Base-by-base conservation (phyloP, 2,888 invertebrate species). In the Ptychoptera albimana region DNA sequence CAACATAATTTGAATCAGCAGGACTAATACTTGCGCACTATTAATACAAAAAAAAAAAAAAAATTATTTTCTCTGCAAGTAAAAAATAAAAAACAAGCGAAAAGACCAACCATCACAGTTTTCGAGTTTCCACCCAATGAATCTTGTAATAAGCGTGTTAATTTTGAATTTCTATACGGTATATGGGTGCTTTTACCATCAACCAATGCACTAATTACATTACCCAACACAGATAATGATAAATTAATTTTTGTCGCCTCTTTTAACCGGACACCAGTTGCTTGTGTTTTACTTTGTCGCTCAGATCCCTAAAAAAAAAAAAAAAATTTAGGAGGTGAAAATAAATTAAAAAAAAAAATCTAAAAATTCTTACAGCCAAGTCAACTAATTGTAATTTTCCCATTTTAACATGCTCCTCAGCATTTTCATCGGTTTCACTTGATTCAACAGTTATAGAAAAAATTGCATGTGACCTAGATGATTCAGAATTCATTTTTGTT, bases 161-260 rank as follows among this genome's bases (percentile, higher is more conserved):
- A 69, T 66, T 98, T 98, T 1, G 94, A 94, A 70, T 98, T 97
- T 54, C 98, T 74, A 66, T 98, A 99, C 0, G 98, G 98, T 54
- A 99, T 89, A 64, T 98, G 96, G 0, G 86, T 87, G 54, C 87
- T 87, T 68, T 94, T 96, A 38, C 94, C 93, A 68, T 98, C 97
- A 2, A 96, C 96, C 50, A 98, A 70, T 2, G 98, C 94, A 5
- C 96, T 94, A 53, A 99, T 98, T 2, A 98, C 98, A 67, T 97
- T 97, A 23, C 97, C 97, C 44, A 98, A 70, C 1, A 94, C 96
- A 0, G 97, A 96, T 0, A 98, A 74, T 0, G 97, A 97, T 49
- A 96, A 75, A 71, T 97, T 97, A 53, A 98, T 98, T 68, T 96
- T 97, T 0, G 93, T 92, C 0, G 97, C 96, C 66, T 98, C 97